Percentiles rank a stretch among this genome's conserved stretches.
phyloP scores from a whole-genome alignment of 2,888 invertebrate species.

The Ornithoptera priamus region DNA sequence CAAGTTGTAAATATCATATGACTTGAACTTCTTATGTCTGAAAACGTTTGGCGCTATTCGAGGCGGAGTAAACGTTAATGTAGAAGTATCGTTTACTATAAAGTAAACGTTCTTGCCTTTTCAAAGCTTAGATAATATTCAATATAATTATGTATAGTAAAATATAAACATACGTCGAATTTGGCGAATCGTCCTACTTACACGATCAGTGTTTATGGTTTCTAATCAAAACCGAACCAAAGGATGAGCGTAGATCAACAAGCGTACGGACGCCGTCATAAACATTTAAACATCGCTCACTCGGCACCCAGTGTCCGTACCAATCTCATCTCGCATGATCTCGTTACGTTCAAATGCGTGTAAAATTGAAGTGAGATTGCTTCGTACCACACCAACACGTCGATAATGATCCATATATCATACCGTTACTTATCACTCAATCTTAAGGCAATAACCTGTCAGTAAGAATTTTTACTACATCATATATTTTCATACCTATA shows the following conservation, averaged over 20 bases:
- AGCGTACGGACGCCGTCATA: background rate
- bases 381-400: constrained; percentile 45
- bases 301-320: constrained; percentile 25
- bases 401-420: constrained; percentile 34
- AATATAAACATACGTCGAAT: too few species aligned
- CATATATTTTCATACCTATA: too few species aligned
- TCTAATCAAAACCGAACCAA: background rate
- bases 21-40: too few species aligned
- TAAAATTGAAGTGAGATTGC: constrained; percentile 75
- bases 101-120: too few species aligned
- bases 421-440: constrained; percentile 39
- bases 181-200: background rate
- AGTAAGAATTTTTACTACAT: too few species aligned
- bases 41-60: too few species aligned
- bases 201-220: background rate
- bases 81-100: too few species aligned
- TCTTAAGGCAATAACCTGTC: background rate
- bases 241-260: background rate
- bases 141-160: too few species aligned
- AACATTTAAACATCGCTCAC: constrained; percentile 1
- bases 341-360: constrained; percentile 71
- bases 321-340: constrained; percentile 53
- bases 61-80: too few species aligned
- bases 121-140: too few species aligned
- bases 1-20: too few species aligned